A percentile compares a stretch with the other conserved stretches of the same genome.
These are phyloP conservation scores for Galerucella nymphaeae DNA, from an alignment of 2,888 invertebrate genomes.

Conservation along the genomic window DNA sequence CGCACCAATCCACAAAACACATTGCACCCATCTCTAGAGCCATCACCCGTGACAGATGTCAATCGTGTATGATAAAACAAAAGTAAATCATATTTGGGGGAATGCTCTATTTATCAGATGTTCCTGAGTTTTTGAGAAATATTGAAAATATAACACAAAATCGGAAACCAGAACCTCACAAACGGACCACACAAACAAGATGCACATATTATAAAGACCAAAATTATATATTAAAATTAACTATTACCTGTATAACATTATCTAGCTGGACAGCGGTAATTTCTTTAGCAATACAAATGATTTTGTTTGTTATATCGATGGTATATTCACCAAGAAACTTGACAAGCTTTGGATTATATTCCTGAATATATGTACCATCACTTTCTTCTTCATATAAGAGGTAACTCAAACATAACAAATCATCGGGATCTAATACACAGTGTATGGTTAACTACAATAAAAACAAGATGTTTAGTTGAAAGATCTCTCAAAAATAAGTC, in stretches of 20 bases:
- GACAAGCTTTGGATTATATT: background rate
- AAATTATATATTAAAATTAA: background rate
- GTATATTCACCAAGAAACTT: background rate
- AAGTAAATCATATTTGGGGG: too few species aligned
- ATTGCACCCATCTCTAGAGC: too few species aligned
- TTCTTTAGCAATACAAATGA: background rate
- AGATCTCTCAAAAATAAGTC: too few species aligned
- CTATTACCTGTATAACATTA: background rate
- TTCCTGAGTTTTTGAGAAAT: too few species aligned
- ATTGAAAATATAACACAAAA: too few species aligned
- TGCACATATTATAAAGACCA: too few species aligned
- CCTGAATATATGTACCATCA: background rate
- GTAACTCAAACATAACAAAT: background rate
- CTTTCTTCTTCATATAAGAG: background rate
- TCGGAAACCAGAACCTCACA: too few species aligned
- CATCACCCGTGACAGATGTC: too few species aligned
- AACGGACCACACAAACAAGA: too few species aligned
- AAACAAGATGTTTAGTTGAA: background rate
- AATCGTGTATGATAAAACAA: too few species aligned
- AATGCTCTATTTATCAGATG: too few species aligned
- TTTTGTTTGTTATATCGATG: background rate
- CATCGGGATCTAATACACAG: background rate
- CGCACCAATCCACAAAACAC: too few species aligned
- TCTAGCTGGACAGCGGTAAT: background rate
- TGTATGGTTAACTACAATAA: background rate